phyloP scores from a whole-genome alignment of 2,797 vertebrate species.

The Echeneis naucrates region DNA sequence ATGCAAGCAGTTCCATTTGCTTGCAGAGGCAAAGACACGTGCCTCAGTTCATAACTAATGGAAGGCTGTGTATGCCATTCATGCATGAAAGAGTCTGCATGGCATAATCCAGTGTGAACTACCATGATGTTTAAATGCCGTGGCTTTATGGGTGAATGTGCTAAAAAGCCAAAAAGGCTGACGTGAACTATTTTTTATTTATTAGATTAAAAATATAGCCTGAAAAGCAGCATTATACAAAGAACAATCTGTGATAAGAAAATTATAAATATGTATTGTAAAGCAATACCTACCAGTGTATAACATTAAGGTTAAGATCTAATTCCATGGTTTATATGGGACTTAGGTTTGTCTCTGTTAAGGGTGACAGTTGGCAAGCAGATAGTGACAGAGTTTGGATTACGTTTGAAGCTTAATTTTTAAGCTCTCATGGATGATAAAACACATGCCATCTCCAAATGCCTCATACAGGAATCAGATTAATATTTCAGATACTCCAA shows the following conservation, averaged over 20 bases:
- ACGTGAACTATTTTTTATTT: not conserved
- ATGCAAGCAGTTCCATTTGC: conserved; percentile 77
- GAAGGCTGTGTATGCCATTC: conserved; percentile 77
- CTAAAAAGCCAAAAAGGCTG: conserved; percentile 30
- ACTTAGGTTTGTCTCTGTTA: conserved; percentile 70
- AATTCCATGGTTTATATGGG: conserved; percentile 74
- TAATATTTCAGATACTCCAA: conserved; percentile 54
- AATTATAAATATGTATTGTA: conserved; percentile 17
- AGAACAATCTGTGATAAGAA: not conserved
- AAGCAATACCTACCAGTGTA: conserved; percentile 39
- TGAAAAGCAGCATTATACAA: conserved; percentile 17
- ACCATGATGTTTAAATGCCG: conserved; percentile 61
- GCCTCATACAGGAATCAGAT: conserved; percentile 56
- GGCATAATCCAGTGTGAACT: conserved; percentile 70
- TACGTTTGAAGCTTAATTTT: conserved; percentile 77
- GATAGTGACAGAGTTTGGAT: conserved; percentile 77
- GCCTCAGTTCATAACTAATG: conserved; percentile 82
- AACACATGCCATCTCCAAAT: conserved; percentile 78
- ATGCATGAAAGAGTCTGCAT: conserved; percentile 76
- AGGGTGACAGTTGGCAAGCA: conserved; percentile 78
- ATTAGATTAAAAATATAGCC: not conserved
- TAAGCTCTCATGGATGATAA: conserved; percentile 77
- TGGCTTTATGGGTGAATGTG: conserved; percentile 36
- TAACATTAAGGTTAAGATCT: conserved; percentile 71
- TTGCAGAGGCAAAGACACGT: conserved; percentile 77